Evolutionary conservation across 2,113 vertebrate genomes (phyloP).

Genomic region (Rhea pennata): DNA sequence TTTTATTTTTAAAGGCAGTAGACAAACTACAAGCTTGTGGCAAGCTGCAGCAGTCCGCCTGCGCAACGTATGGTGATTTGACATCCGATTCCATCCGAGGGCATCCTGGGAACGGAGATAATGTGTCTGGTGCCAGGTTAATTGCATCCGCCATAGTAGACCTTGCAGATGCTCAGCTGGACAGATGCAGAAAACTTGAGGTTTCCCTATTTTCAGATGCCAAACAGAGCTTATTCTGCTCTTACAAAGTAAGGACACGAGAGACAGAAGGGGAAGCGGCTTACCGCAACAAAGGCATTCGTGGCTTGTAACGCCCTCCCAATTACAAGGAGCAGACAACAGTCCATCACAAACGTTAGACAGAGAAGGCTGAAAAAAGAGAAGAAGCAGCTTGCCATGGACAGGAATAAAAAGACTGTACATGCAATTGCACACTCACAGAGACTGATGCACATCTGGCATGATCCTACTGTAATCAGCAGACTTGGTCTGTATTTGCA

Average conservation of each 20-base stretch:
- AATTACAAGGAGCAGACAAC: constrained; percentile 21
- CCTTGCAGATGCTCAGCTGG: background rate
- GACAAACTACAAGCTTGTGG: constrained; percentile 8
- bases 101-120: constrained; percentile 34
- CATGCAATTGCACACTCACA: background rate
- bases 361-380: background rate
- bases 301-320: constrained; percentile 7
- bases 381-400: background rate
- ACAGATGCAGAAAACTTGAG: constrained; percentile 17
- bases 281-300: constrained; percentile 18
- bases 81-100: background rate
- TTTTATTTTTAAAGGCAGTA: constrained; percentile 13
- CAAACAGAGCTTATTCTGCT: constrained; percentile 12
- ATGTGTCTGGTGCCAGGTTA: constrained; percentile 37
- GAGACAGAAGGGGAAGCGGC: constrained; percentile 24
- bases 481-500: background rate
- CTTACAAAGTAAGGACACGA: constrained; percentile 1
- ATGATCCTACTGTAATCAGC: background rate
- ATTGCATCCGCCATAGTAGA: background rate
- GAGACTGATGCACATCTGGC: background rate
- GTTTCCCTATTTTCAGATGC: background rate
- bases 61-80: background rate
- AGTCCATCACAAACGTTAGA: constrained; percentile 44
- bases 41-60: background rate
- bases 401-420: background rate